A percentile compares a stretch with the other conserved stretches of the same genome.
Evolutionary conservation across 92 coral and sea anemone genomes (phyloP).

Genomic region (Palythoa grandis): DNA sequence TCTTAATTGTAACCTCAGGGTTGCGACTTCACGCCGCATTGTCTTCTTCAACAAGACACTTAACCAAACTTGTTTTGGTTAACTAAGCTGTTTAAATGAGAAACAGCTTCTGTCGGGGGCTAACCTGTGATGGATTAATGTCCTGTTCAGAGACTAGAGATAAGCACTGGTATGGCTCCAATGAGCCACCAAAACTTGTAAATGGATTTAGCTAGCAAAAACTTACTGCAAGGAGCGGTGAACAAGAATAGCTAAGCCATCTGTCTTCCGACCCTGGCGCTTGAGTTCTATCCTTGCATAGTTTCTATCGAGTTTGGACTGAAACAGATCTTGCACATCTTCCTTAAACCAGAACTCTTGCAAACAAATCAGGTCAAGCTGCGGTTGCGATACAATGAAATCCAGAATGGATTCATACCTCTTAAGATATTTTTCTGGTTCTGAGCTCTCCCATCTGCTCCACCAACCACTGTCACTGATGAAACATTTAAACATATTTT

Average conservation of each 20-base stretch:
- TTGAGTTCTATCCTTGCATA: slow-evolving; percentile 83
- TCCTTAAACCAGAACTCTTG: slow-evolving; percentile 97
- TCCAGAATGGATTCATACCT: slow-evolving; percentile 76
- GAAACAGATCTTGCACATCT: slow-evolving; percentile 84
- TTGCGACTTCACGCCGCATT: too few species aligned
- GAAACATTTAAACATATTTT: not conserved
- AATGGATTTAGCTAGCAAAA: not conserved
- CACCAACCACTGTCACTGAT: slow-evolving; percentile 75
- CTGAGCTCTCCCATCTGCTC: slow-evolving; percentile 83
- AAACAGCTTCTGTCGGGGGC: slow-evolving; percentile 22
- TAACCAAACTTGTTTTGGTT: too few species aligned
- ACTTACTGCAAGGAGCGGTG: slow-evolving; percentile 81
- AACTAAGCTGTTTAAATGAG: too few species aligned
- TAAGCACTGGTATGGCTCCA: too few species aligned
- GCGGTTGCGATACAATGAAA: slow-evolving; percentile 71
- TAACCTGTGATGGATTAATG: slow-evolving; percentile 56
- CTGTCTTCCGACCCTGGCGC: slow-evolving; percentile 88
- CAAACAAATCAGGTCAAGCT: slow-evolving; percentile 78
- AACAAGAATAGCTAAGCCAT: slow-evolving; percentile 93
- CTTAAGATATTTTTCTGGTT: slow-evolving; percentile 80
- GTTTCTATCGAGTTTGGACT: slow-evolving; percentile 73
- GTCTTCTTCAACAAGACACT: too few species aligned
- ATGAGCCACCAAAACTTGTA: not conserved
- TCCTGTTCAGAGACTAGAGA: slow-evolving; percentile 14
- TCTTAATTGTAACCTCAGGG: too few species aligned